Evolutionary conservation across 2,888 invertebrate species (phyloP), one percentile per base, ranked within the genome.

Genomic region (Stenodema calcarata): DNA sequence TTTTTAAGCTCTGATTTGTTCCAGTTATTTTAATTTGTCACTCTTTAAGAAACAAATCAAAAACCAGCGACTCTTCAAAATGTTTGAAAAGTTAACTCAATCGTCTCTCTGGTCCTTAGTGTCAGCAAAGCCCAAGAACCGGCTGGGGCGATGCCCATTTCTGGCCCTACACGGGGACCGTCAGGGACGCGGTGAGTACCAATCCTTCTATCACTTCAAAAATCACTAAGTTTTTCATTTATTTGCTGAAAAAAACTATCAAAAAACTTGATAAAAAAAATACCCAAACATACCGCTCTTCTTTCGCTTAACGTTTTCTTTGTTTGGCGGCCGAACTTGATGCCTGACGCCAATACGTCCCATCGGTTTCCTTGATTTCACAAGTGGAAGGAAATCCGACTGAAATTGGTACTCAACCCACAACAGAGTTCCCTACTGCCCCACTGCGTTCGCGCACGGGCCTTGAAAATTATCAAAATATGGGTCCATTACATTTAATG

Each of bases 171-270:
- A 44, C 86, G 73, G 86, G 86, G 62, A 70, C 80, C 78, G 42
- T 62, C 80, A 86, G 86, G 86, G 86, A 86, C 86, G 80, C 86
- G 86, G 86, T 86, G 86, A 86, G 86, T 86, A 86, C 86, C 42
- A 42, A 78, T 79, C 79, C 79, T 86, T 47, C 62, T 86, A 78
- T 86, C 79, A 86, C 41, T 78, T 69, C 85, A 79, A 86, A 78
- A 86, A 62, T 27, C 54, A 86, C 86, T 79, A 86, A 86, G 44
- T 75, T 76, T 85, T 82, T 44, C 9, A 76, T 42, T 78, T 44
- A n/a, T 42, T 62, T 78, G 78, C 44, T 41, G 41, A 30, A 73
- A 54, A 54, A 54, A 69, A 69, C n/a, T 11, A 18, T 69, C 6
- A n/a, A 69, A 54, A 80, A 80, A 80, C 80, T 80, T 80, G 80